Percentiles rank a stretch among this genome's conserved stretches.
Conservation (phyloP, 2,888 invertebrate species). For the Pristionchus arcanus region DNA sequence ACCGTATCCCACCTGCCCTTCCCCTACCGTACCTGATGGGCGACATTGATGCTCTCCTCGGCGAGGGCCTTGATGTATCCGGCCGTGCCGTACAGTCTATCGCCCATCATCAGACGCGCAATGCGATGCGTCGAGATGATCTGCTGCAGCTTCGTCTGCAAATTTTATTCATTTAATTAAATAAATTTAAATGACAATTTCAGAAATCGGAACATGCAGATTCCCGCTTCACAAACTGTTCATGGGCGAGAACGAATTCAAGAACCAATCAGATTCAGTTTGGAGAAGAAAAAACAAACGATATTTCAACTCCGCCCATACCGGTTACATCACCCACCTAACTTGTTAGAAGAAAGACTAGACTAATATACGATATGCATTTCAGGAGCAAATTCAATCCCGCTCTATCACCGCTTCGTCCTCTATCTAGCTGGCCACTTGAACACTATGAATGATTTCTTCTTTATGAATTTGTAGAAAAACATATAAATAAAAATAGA, state of each 20-base stretch:
- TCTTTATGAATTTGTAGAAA: too few species aligned
- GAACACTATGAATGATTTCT: too few species aligned
- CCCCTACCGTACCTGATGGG: slow-evolving; percentile 39
- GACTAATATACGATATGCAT: too few species aligned
- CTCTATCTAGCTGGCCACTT: too few species aligned
- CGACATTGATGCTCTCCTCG: slow-evolving; percentile 56
- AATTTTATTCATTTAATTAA: background rate
- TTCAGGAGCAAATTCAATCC: too few species aligned
- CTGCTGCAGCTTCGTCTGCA: slow-evolving; percentile 42
- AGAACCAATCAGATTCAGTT: background rate
- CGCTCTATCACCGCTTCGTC: too few species aligned
- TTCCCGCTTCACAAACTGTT: background rate
- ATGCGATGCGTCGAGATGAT: slow-evolving; percentile 46
- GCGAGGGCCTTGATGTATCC: slow-evolving; percentile 53
- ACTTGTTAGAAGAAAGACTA: too few species aligned
- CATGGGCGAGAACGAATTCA: background rate
- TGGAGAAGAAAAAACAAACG: too few species aligned
- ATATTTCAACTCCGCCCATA: too few species aligned
- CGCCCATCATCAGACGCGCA: slow-evolving; percentile 54
- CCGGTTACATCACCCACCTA: too few species aligned
- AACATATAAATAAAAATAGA: too few species aligned
- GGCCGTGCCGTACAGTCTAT: slow-evolving; percentile 24
- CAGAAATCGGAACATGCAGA: background rate
- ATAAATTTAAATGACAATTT: background rate
- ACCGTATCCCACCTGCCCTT: slow-evolving; percentile 4